Conservation (phyloP, 2,888 invertebrate species). For the Dynastes maya region DNA sequence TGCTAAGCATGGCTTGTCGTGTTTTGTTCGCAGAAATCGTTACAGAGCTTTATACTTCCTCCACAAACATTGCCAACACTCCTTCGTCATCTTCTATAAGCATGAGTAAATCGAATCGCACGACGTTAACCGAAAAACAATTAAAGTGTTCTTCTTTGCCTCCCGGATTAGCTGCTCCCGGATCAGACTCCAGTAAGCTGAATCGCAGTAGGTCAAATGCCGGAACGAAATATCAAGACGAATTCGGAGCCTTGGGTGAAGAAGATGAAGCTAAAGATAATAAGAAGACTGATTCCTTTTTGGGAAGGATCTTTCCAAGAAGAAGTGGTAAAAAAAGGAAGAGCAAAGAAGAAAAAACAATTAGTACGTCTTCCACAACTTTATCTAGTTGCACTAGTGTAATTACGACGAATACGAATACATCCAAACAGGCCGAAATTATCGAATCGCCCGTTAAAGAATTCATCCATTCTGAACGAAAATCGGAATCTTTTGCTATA, state of each 20-base stretch:
- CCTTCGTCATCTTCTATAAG: constrained; percentile 61
- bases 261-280: constrained; percentile 67
- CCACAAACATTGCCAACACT: constrained; percentile 28
- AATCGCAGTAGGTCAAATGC: constrained; percentile 71
- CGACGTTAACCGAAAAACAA: constrained; percentile 70
- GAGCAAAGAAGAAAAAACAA: constrained; percentile 68
- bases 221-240: constrained; percentile 66
- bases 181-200: constrained; percentile 71
- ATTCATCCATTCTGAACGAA: constrained; percentile 32
- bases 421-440: constrained; percentile 44
- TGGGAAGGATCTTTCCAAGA: constrained; percentile 79
- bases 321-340: constrained; percentile 83
- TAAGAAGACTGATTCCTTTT: constrained; percentile 75
- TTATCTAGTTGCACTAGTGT: constrained; percentile 36
- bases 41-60: constrained; percentile 65
- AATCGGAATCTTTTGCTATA: constrained; percentile 29
- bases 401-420: constrained; percentile 37
- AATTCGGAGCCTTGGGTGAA: constrained; percentile 63
- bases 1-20: constrained; percentile 60
- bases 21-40: constrained; percentile 67
- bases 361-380: constrained; percentile 31
- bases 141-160: constrained; percentile 79
- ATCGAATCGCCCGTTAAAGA: constrained; percentile 22
- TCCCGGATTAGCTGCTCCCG: constrained; percentile 74
- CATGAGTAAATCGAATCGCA: constrained; percentile 54